Conservation (phyloP, 1,140 invertebrate genomes). For the Drosophila parvula region DNA sequence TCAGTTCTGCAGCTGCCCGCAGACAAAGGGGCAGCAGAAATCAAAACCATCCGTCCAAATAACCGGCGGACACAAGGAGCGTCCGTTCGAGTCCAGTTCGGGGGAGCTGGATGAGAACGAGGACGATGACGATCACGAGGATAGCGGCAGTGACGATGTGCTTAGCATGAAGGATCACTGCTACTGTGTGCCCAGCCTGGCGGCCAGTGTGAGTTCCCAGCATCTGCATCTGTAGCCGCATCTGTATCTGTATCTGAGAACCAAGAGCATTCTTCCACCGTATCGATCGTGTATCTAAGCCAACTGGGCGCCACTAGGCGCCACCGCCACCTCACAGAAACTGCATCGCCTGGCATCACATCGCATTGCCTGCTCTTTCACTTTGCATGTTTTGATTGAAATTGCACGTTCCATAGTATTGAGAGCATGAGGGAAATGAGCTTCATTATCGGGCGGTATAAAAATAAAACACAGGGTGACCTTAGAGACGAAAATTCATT, state of each 20-base stretch:
- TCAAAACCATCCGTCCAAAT: conserved; percentile 44
- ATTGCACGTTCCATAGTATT: conserved; percentile 53
- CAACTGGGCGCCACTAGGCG: conserved; percentile 36
- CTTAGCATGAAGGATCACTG: conserved; percentile 81
- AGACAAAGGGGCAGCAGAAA: conserved; percentile 14
- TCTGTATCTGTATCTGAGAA: conserved; percentile 15
- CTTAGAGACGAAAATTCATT: conserved; percentile 18
- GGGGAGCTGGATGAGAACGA: conserved; percentile 54
- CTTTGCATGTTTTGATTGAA: conserved; percentile 67
- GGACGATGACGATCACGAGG: conserved; percentile 42
- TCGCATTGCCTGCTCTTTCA: conserved; percentile 39
- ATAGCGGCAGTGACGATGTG: conserved; percentile 74
- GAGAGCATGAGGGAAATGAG: conserved; percentile 46
- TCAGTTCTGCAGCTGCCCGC: conserved; percentile 72
- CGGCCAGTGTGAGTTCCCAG: conserved; percentile 81
- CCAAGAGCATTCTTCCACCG: conserved; percentile 40
- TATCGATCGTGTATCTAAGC: conserved; percentile 61
- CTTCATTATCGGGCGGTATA: conserved; percentile 26
- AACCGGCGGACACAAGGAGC: conserved; percentile 30
- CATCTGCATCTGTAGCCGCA: conserved; percentile 22
- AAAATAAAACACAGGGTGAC: conserved; percentile 49
- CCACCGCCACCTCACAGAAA: conserved; percentile 23
- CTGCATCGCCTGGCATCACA: conserved; percentile 18
- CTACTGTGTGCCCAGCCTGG: conserved; percentile 82
- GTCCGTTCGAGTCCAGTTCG: conserved; percentile 47